Percentiles rank a stretch among this genome's conserved stretches.
These are phyloP conservation scores for Pachydiplax longipennis DNA, from an alignment of 2,888 invertebrate species.

Conservation along the genomic window DNA sequence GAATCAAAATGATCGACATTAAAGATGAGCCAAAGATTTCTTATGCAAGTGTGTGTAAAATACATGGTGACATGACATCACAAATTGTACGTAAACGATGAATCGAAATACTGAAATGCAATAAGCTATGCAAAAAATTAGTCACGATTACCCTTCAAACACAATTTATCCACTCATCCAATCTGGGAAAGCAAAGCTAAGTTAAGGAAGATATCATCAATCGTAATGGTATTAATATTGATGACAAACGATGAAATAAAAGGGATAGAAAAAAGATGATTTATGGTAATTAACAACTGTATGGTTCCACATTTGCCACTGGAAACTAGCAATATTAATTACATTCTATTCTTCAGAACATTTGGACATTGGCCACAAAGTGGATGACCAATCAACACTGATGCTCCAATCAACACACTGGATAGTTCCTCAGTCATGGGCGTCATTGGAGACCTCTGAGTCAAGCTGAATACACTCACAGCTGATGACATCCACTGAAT, in stretches of 20 bases:
- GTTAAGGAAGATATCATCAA: conserved; percentile 12
- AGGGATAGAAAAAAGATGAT: background rate
- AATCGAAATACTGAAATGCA: background rate
- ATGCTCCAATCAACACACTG: conserved; percentile 6
- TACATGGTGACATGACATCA: background rate
- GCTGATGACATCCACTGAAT: background rate
- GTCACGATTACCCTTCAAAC: conserved; percentile 26
- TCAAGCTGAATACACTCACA: background rate
- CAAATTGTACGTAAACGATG: background rate
- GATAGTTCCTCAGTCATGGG: conserved; percentile 1
- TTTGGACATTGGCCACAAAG: background rate
- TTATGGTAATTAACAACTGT: background rate
- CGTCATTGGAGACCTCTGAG: background rate
- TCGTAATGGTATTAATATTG: background rate
- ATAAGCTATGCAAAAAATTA: background rate
- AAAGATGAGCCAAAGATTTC: background rate
- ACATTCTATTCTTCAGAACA: conserved; percentile 27
- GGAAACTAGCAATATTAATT: background rate
- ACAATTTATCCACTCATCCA: background rate
- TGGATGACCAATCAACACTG: background rate
- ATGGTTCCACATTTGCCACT: conserved; percentile 7
- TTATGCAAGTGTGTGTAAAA: background rate
- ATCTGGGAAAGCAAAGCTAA: conserved; percentile 6
- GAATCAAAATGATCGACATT: background rate
- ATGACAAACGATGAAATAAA: background rate